These are phyloP conservation scores for Aleiodes sp. DNA, from an alignment of 1,140 invertebrate genomes.

Conservation along the genomic window DNA sequence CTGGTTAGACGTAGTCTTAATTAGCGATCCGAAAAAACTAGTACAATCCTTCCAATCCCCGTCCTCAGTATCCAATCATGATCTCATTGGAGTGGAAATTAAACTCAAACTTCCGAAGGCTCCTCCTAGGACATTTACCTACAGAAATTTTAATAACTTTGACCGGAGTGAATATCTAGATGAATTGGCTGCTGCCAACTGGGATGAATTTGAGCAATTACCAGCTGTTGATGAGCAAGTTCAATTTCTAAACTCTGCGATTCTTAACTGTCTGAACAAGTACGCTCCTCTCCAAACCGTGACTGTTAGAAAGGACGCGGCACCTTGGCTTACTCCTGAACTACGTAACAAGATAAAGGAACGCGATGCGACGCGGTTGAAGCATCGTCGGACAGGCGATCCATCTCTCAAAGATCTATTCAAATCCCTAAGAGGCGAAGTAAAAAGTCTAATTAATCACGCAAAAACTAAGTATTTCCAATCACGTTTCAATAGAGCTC, in stretches of 20 bases:
- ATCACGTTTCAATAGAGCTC: not conserved
- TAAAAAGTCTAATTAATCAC: not conserved
- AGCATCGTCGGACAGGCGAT: not conserved
- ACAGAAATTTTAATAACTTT: not conserved
- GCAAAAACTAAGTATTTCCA: not conserved
- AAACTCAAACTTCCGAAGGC: not conserved
- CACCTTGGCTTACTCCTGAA: not conserved
- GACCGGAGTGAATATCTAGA: not conserved
- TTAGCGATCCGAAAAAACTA: not conserved
- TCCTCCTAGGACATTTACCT: not conserved
- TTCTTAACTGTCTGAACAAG: not conserved
- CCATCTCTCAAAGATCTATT: not conserved
- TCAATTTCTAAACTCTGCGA: not conserved
- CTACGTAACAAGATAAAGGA: not conserved
- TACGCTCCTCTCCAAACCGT: not conserved
- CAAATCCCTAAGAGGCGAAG: not conserved
- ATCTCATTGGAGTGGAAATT: not conserved
- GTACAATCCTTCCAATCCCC: not conserved
- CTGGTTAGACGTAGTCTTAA: not conserved
- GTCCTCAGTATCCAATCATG: not conserved
- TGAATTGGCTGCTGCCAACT: not conserved
- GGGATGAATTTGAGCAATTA: not conserved
- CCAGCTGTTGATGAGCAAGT: not conserved
- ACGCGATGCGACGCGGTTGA: not conserved
- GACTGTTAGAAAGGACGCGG: not conserved